Evolutionary conservation across 2,888 invertebrate species (phyloP).

Genomic region (Entomobrya proxima): DNA sequence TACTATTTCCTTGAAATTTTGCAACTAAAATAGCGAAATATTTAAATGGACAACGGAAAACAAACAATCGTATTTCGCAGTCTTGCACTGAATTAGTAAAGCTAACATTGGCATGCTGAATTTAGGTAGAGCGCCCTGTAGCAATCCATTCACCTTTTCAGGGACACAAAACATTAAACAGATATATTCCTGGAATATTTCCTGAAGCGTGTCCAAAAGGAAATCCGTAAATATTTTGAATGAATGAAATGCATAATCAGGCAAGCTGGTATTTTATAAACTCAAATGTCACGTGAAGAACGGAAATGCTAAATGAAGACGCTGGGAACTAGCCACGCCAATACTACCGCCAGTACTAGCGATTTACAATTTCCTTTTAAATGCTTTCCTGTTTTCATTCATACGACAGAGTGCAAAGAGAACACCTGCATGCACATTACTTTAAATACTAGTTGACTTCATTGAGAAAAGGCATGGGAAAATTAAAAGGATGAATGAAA

Average conservation of each 20-base stretch:
- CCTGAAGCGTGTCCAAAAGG: conserved; percentile 54
- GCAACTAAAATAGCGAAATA: too few species aligned
- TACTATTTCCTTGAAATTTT: not conserved
- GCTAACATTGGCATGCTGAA: not conserved
- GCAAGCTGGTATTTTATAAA: not conserved
- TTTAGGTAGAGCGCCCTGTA: not conserved
- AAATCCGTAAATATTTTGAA: conserved; percentile 34
- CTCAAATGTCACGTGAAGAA: conserved; percentile 33
- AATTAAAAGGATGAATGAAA: conserved; percentile 55
- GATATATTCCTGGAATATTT: not conserved
- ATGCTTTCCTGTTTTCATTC: conserved; percentile 42
- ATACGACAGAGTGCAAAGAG: conserved; percentile 37
- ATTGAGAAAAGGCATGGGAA: conserved; percentile 56
- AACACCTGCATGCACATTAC: conserved; percentile 37
- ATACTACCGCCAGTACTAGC: not conserved
- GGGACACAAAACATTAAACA: not conserved
- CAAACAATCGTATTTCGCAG: not conserved
- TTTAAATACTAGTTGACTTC: conserved; percentile 14
- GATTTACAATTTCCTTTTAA: conserved; percentile 52
- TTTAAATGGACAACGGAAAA: too few species aligned
- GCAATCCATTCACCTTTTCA: not conserved
- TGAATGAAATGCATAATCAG: conserved; percentile 1
- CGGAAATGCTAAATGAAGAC: conserved; percentile 45
- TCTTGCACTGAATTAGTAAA: not conserved
- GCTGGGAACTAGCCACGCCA: conserved; percentile 26